Conservation (phyloP, 2,888 invertebrate species). For the Tetranychus truncatus region DNA sequence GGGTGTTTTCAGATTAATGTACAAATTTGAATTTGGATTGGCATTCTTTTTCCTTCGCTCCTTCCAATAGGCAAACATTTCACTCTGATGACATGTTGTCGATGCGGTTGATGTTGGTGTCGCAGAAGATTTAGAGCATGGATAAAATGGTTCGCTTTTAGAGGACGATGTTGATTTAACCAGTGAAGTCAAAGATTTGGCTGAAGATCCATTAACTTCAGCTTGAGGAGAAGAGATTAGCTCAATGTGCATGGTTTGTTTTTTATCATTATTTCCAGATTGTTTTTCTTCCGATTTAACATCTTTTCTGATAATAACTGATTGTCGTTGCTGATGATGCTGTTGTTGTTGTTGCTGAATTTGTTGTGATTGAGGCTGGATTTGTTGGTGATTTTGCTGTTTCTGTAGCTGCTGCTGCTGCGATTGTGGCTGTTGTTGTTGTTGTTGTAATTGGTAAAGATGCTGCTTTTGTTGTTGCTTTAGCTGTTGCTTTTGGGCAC, state of each 20-base stretch:
- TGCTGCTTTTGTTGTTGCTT: not conserved
- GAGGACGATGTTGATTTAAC: no score
- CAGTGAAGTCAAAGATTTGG: no score
- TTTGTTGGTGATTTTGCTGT: not conserved
- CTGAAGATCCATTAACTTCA: no score
- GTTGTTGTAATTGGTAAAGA: not conserved
- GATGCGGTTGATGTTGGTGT: not conserved
- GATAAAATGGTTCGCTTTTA: no score
- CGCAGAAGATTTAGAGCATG: not conserved
- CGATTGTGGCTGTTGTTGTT: not conserved
- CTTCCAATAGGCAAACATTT: not conserved
- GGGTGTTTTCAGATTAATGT: no score
- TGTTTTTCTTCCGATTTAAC: no score
- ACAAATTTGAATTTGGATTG: no score
- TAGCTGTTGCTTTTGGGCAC: not conserved
- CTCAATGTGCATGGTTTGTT: no score
- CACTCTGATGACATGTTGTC: not conserved
- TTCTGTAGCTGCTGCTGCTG: not conserved
- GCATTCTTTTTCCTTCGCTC: no score
- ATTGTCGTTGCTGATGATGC: not conserved
- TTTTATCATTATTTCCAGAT: no score
- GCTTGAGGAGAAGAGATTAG: no score
- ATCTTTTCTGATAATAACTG: no score
- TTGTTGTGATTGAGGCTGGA: not conserved
- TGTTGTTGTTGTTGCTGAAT: not conserved